Conservation (phyloP, 37 sponge, comb jelly and placozoan species). For the Agelas oroides region DNA sequence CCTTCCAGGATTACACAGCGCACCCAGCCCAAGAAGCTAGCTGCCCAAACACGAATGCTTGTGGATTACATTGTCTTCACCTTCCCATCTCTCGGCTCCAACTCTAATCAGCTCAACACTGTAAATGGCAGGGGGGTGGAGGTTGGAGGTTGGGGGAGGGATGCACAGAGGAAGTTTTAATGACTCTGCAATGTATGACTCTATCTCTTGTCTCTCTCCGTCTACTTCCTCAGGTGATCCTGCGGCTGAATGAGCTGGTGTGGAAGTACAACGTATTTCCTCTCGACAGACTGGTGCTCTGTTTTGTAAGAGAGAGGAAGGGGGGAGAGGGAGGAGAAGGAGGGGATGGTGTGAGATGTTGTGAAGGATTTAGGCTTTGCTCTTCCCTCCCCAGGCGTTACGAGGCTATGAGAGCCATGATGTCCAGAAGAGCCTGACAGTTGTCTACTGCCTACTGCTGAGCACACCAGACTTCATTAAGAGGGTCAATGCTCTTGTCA, state of each 20-base stretch:
- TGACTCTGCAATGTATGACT: neutral
- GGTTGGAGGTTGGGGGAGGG: no score
- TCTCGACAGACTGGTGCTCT: slow-evolving; percentile 80
- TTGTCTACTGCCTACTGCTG: slow-evolving; percentile 63
- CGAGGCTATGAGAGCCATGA: slow-evolving; percentile 64
- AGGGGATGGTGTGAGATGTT: no score
- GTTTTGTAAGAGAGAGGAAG: slow-evolving; percentile 84
- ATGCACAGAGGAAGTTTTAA: neutral
- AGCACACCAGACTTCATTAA: slow-evolving; percentile 40
- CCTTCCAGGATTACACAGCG: slow-evolving; percentile 29
- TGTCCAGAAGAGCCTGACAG: slow-evolving; percentile 36
- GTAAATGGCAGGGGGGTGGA: neutral
- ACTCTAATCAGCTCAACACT: slow-evolving; percentile 18
- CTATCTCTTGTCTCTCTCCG: neutral
- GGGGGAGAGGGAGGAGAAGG: no score
- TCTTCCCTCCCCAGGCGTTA: slow-evolving; percentile 13
- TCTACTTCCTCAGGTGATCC: slow-evolving; percentile 31
- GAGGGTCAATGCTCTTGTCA: slow-evolving; percentile 61
- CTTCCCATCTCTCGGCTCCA: slow-evolving; percentile 26
- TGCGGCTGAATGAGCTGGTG: slow-evolving; percentile 65
- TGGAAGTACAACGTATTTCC: slow-evolving; percentile 86
- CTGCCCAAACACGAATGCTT: slow-evolving; percentile 38
- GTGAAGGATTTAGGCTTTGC: no score
- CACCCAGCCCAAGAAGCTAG: slow-evolving; percentile 59
- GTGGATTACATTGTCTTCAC: slow-evolving; percentile 68